Base-by-base conservation (phyloP, 1,140 invertebrate species). In the Papilio aristodemus region DNA sequence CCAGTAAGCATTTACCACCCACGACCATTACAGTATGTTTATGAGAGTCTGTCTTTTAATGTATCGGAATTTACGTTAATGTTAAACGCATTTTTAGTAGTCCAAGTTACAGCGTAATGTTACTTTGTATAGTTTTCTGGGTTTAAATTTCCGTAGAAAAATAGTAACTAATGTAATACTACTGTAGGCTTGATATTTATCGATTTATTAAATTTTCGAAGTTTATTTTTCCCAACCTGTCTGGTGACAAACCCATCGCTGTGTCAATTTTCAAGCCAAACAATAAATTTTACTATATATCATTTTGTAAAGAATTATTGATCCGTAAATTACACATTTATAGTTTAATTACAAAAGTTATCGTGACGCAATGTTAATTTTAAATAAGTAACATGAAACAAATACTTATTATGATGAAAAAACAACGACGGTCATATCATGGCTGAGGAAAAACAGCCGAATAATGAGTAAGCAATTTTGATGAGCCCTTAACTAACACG, bases 391-490 rank as follows among this genome's bases (percentile, higher is more conserved):
- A 39, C 36, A 17, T 62, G 8, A 62, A 19, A 38, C 57, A 54
- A 54, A 54, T 62, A 62, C 22, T 62, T 62, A 64, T 43, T 64
- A 43, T 43, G 22, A 11, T 27, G 38, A 10, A 64, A 77, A 81
- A 80, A 76, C 64, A 59, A 74, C 74, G 77, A 78, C 67, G 71
- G 69, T 69, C 74, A 68, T 84, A 85, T 83, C 80, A 76, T 79
- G 68, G 70, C 39, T 60, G 64, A 54, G 59, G 69, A 84, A 80
- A 84, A 84, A 75, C 70, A 71, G 67, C 13, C 32, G 25, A 69
- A 78, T 79, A 84, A 81, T 77, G 81, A 83, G 78, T 78, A 75
- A 85, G 75, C 78, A 86, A 87, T 87, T 86, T 87, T 89, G 84
- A 89, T 86, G 87, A 87, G 77, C 72, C 71, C 71, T 71, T 75